A percentile compares a stretch with the other conserved stretches of the same genome.
Conservation (phyloP, 1,140 invertebrate species). For the Nasonia giraulti region DNA sequence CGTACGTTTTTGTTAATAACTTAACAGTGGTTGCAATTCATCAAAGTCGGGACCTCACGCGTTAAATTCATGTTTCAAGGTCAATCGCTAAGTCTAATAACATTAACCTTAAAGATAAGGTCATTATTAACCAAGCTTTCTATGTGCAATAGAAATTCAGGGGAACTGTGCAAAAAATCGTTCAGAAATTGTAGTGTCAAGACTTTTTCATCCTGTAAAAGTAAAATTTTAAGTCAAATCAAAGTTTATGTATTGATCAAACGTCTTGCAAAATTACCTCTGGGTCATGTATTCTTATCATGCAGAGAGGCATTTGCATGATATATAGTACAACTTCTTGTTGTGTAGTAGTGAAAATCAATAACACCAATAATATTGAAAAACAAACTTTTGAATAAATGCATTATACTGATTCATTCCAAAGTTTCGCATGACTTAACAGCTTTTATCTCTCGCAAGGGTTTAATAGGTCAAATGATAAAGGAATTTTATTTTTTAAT, state of each 20-base stretch:
- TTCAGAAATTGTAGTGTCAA: background rate
- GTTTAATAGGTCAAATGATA: too few relatives aligned
- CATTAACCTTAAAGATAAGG: conserved; percentile 41
- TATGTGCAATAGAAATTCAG: conserved; percentile 31
- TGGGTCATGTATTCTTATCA: background rate
- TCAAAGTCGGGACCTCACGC: conserved; percentile 63
- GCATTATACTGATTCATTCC: too few relatives aligned
- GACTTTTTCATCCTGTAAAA: background rate
- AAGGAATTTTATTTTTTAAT: too few relatives aligned
- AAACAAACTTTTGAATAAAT: background rate
- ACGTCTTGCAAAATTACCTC: background rate
- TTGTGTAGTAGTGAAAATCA: too few relatives aligned
- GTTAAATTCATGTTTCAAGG: conserved; percentile 16
- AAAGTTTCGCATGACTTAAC: background rate
- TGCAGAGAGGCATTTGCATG: too few relatives aligned
- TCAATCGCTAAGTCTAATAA: conserved; percentile 28
- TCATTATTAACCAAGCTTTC: conserved; percentile 48
- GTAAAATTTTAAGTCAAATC: too few relatives aligned
- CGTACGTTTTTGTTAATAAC: conserved; percentile 56
- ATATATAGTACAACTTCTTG: too few relatives aligned
- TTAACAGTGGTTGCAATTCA: conserved; percentile 75
- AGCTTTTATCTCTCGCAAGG: too few relatives aligned
- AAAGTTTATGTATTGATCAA: background rate
- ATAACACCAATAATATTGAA: too few relatives aligned
- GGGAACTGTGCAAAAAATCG: conserved; percentile 10